phyloP scores from a whole-genome alignment of 2,113 vertebrate genomes.

The Edolisoma coerulescens region DNA sequence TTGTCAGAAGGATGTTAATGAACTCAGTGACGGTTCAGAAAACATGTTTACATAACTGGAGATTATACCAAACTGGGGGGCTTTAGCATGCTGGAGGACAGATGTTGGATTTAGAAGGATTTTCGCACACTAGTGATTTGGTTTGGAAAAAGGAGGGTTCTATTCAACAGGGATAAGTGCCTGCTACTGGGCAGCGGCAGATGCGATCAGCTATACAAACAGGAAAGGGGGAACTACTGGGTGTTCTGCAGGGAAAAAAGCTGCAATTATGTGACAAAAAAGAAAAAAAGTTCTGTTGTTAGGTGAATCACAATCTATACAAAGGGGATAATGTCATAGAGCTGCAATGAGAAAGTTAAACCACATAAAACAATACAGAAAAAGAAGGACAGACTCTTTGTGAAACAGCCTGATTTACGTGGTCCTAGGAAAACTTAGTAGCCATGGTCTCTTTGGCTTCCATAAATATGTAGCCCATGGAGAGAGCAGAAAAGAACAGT shows the following conservation, averaged over 20 bases:
- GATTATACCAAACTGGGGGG: not conserved
- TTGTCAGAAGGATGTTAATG: not conserved
- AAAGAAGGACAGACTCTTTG: not conserved
- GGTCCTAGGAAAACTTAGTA: not conserved
- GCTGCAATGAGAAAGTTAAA: not conserved
- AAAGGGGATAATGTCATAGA: not conserved
- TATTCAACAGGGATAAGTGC: not conserved
- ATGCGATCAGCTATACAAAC: not conserved
- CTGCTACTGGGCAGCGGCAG: not conserved
- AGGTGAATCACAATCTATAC: not conserved
- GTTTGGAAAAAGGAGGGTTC: not conserved
- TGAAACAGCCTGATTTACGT: not conserved
- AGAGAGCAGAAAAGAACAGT: not conserved
- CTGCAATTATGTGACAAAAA: not conserved
- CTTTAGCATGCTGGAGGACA: not conserved
- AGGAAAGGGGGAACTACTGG: not conserved
- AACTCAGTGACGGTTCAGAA: not conserved
- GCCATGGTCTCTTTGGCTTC: not conserved
- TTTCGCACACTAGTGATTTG: not conserved
- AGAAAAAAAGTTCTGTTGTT: not conserved
- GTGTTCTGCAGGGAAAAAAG: not conserved
- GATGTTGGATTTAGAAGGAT: not conserved
- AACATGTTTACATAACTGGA: not conserved
- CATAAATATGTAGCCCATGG: not conserved
- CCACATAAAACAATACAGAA: not conserved